Base-by-base conservation (phyloP, 2,797 vertebrate species). In the Danio choprae region DNA sequence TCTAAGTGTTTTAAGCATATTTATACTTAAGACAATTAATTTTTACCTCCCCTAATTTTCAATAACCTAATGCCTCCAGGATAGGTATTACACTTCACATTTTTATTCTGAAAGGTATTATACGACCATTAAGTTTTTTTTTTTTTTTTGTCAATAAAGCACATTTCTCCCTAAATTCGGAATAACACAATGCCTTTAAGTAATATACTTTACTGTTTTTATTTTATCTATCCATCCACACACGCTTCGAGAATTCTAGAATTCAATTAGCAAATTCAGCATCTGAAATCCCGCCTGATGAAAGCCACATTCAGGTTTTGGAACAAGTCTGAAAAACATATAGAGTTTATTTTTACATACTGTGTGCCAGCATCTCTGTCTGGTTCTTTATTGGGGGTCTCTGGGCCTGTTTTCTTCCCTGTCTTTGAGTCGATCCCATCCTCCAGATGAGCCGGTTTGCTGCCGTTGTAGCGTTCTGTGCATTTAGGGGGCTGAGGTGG, bases 401-500 rank as follows among this genome's bases (percentile, higher is more conserved):
- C 91, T 29, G 85, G 58, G 0, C 84, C 60, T 15, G 74, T 85
- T 89, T 91, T 94, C 81, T 84, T 84, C 68, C 93, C 94, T 73
- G 94, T 90, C 43, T 90, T 91, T 40, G 85, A 86, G 60, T 95
- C 91, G 29, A 87, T 92, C 68, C 91, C 93, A 60, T 89, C 95
- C 62, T 96, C 95, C 51, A 86, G 84, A 72, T 80, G 88, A 20
- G 74, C 82, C 70, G 88, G 73, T 69, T 88, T 94, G 87, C 87
- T 95, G 65, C 97, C 97, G 50, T 99, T 99, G 87, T 88, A 91
- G 63, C 92, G 92, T 78, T 96, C 96, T 7, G 87, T 89, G 87
- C 89, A 89, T 90, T 91, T 94, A 80, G 89, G 89, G 41, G 91
- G 85, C 74, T 92, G 91, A 16, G 87, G 48, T 0, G 93, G 89